Percentiles rank a stretch among this genome's conserved stretches.
Evolutionary conservation across 2,888 invertebrate genomes (phyloP).

Genomic region (Blastobasis adustella): DNA sequence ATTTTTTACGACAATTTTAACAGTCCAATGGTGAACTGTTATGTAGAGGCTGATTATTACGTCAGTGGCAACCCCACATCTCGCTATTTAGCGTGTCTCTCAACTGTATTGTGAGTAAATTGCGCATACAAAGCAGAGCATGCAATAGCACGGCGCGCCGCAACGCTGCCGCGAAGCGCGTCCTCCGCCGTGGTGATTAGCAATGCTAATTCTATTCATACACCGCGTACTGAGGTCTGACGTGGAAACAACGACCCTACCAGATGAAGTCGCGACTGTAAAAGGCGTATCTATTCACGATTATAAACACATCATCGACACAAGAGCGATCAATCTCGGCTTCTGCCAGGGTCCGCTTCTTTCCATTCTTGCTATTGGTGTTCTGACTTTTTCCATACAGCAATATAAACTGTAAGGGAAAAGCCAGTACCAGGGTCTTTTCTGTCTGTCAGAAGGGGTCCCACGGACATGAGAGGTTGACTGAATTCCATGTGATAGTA

Average conservation of each 20-base stretch:
- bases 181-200: background rate
- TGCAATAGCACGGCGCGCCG: background rate
- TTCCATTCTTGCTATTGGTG: background rate
- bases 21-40: background rate
- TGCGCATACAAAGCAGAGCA: background rate
- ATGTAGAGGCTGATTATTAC: background rate
- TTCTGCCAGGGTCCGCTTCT: too few species aligned
- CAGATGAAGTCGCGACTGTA: background rate
- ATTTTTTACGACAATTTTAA: too few species aligned
- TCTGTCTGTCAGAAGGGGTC: too few species aligned
- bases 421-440: too few species aligned
- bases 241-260: conserved; percentile 2
- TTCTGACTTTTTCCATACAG: too few species aligned
- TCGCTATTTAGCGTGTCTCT: background rate
- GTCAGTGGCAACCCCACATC: background rate
- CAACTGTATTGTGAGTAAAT: background rate
- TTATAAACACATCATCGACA: background rate
- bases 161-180: background rate
- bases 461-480: too few species aligned
- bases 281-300: background rate
- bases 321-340: background rate
- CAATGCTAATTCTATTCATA: too few species aligned
- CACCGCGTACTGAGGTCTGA: background rate
- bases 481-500: too few species aligned
- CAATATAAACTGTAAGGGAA: too few species aligned